A percentile compares a stretch with the other conserved stretches of the same genome.
phyloP scores from a whole-genome alignment of 2,113 vertebrate genomes.

The Chlorodrepanis virens region DNA sequence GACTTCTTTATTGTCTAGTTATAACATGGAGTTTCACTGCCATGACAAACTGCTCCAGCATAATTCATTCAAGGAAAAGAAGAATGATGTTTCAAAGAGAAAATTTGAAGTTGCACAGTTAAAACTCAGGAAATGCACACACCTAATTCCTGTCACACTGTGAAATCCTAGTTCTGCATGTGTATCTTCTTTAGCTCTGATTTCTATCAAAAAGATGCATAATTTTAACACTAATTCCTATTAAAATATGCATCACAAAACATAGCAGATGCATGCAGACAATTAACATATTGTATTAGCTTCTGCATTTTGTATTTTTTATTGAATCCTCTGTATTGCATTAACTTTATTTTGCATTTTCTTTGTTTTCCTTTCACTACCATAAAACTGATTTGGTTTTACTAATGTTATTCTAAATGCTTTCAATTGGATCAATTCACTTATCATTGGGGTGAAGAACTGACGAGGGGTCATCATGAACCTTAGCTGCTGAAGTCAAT shows the following conservation, averaged over 20 bases:
- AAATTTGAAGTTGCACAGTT: background rate
- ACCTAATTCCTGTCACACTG: background rate
- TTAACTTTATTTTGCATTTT: constrained; percentile 35
- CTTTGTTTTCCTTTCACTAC: constrained; percentile 35
- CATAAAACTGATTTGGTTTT: background rate
- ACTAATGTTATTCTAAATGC: background rate
- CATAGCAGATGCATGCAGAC: constrained; percentile 2
- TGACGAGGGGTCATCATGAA: constrained; percentile 23
- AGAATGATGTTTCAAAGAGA: background rate
- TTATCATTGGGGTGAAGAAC: background rate
- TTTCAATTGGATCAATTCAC: constrained; percentile 15
- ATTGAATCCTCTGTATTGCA: constrained; percentile 10
- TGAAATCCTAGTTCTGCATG: background rate
- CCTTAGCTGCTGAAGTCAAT: constrained; percentile 46
- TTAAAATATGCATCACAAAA: constrained; percentile 43
- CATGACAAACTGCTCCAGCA: background rate
- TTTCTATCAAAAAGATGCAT: background rate
- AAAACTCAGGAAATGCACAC: background rate
- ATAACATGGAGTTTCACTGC: background rate
- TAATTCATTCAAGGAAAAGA: background rate
- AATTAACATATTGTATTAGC: constrained; percentile 52
- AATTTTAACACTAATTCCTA: background rate
- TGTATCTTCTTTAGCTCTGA: background rate
- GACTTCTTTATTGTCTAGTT: background rate
- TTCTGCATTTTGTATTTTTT: constrained; percentile 27